Percentiles rank a stretch among this genome's conserved stretches.
These are phyloP conservation scores for Clivina fossor DNA, from an alignment of 2,888 invertebrate genomes.

Conservation along the genomic window DNA sequence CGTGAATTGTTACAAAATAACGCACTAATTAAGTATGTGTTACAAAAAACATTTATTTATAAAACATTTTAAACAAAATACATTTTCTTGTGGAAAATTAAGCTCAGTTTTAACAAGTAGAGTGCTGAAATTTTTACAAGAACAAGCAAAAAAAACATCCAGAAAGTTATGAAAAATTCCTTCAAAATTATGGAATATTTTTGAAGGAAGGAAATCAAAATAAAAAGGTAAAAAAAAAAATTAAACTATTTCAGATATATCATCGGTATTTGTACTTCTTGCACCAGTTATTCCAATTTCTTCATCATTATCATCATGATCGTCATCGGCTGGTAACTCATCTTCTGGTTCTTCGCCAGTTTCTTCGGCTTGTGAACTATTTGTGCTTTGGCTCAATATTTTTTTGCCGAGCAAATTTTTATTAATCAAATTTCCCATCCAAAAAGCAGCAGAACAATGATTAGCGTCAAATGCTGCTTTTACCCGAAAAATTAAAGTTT, in stretches of 20 bases:
- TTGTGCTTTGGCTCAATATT: slow-evolving; percentile 62
- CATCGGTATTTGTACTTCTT: slow-evolving; percentile 25
- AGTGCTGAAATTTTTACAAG: slow-evolving; percentile 80
- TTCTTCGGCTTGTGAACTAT: slow-evolving; percentile 38
- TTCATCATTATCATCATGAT: slow-evolving; percentile 42
- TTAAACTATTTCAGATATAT: slow-evolving; percentile 39
- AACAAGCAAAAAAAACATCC: slow-evolving; percentile 82
- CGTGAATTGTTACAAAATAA: slow-evolving; percentile 95
- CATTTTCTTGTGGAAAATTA: slow-evolving; percentile 71
- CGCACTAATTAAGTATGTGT: slow-evolving; percentile 76
- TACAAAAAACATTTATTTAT: too few species aligned
- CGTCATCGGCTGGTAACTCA: slow-evolving; percentile 43
- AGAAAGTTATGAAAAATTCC: slow-evolving; percentile 81
- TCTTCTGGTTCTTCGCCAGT: slow-evolving; percentile 40
- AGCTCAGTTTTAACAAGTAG: slow-evolving; percentile 81
- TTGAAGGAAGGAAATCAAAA: slow-evolving; percentile 89
- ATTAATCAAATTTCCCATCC: slow-evolving; percentile 88
- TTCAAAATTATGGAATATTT: slow-evolving; percentile 88
- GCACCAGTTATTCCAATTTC: too few species aligned
- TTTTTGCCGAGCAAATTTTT: slow-evolving; percentile 80
- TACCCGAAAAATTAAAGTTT: slow-evolving; percentile 79
- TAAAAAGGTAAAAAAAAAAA: slow-evolving; percentile 69
- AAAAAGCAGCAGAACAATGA: slow-evolving; percentile 81
- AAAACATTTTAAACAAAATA: too few species aligned
- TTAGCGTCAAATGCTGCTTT: slow-evolving; percentile 82